A percentile compares a stretch with the other conserved stretches of the same genome.
These are phyloP conservation scores for Cephonodes hylas DNA, from an alignment of 2,888 invertebrate genomes.

Conservation along the genomic window DNA sequence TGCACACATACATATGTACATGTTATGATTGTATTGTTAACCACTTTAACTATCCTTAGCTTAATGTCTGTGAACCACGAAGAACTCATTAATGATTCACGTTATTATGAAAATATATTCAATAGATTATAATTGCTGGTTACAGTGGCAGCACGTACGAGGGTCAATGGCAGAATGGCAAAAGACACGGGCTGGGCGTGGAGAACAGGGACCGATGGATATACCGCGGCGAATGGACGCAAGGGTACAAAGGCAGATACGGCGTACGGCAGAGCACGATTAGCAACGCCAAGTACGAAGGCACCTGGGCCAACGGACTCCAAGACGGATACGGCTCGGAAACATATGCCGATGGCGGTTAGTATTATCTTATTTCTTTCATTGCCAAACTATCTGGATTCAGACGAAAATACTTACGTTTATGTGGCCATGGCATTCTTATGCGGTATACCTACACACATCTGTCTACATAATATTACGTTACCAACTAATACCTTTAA, in stretches of 20 bases:
- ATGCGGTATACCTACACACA: slow-evolving; percentile 20
- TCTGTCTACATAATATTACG: neutral
- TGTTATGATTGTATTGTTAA: no score
- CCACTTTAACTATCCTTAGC: no score
- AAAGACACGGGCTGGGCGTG: slow-evolving; percentile 98
- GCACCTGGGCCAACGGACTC: slow-evolving; percentile 98
- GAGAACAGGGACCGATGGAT: slow-evolving; percentile 98
- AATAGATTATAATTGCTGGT: no score
- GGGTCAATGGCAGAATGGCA: slow-evolving; percentile 99
- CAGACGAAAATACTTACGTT: slow-evolving; percentile 64
- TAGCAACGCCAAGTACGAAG: slow-evolving; percentile 97
- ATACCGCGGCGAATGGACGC: slow-evolving; percentile 99
- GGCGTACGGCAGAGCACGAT: slow-evolving; percentile 97
- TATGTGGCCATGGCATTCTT: slow-evolving; percentile 63
- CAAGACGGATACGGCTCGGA: slow-evolving; percentile 99
- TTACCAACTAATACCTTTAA: neutral
- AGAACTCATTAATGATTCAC: no score
- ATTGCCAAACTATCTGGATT: slow-evolving; percentile 61
- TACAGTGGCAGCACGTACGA: slow-evolving; percentile 96
- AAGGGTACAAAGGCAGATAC: slow-evolving; percentile 99
- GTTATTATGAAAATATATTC: no score
- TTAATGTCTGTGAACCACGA: no score
- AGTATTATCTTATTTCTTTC: slow-evolving; percentile 69
- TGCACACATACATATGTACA: no score
- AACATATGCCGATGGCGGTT: slow-evolving; percentile 99